These are phyloP conservation scores for Trichosurus vulpecula DNA, from an alignment of 2,797 vertebrate species.

Conservation along the genomic window DNA sequence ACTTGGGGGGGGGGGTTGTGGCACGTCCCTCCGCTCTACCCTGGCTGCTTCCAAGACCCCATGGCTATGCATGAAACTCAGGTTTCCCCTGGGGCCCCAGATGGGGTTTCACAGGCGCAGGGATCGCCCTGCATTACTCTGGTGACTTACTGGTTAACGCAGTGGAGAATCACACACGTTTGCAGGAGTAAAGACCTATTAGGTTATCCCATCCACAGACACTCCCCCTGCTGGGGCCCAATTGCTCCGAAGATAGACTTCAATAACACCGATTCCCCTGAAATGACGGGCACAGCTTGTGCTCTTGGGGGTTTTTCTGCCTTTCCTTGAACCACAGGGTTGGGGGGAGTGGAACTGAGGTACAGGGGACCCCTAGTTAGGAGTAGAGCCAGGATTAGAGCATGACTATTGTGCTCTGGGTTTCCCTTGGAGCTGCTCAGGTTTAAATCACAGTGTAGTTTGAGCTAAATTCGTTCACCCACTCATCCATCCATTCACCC, in stretches of 20 bases:
- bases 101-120: not conserved
- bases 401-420: not conserved
- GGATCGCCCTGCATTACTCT: not conserved
- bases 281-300: not conserved
- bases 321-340: not conserved
- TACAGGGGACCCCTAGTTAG: not conserved
- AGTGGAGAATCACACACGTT: not conserved
- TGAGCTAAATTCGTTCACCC: too few relatives aligned
- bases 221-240: not conserved
- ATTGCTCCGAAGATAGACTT: not conserved
- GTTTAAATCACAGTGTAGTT: not conserved
- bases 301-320: too few relatives aligned
- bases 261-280: not conserved
- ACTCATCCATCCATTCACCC: too few relatives aligned
- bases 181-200: not conserved
- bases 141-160: not conserved
- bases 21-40: not conserved
- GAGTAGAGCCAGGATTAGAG: not conserved
- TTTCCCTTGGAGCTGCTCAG: not conserved
- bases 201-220: not conserved
- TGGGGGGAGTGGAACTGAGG: not conserved
- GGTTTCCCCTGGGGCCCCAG: not conserved
- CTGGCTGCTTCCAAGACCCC: not conserved
- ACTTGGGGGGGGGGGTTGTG: not conserved
- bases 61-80: not conserved